A percentile compares a stretch with the other conserved stretches of the same genome.
phyloP scores from a whole-genome alignment of 2,888 invertebrate genomes.

The Heliconius cydno region DNA sequence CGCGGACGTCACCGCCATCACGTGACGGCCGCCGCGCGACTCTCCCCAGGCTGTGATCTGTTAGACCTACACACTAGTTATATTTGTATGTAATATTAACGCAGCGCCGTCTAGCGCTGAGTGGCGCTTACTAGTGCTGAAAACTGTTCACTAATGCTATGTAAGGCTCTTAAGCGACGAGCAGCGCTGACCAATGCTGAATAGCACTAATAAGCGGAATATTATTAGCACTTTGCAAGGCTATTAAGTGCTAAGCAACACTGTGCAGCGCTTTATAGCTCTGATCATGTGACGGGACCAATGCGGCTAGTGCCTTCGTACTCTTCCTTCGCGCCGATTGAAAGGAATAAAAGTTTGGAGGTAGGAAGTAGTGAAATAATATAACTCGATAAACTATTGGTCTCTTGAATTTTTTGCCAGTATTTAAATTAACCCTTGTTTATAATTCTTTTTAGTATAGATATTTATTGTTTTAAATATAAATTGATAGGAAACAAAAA shows the following conservation, averaged over 20 bases:
- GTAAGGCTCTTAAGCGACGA: conserved; percentile 7
- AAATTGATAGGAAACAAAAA: background rate
- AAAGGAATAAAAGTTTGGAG: conserved; percentile 6
- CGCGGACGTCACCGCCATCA: conserved; percentile 72
- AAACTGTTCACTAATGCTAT: too few relatives aligned
- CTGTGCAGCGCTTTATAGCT: conserved; percentile 6
- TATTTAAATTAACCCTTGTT: background rate
- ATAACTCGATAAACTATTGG: background rate
- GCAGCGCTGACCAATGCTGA: conserved; percentile 33
- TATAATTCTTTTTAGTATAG: background rate
- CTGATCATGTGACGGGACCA: conserved; percentile 53
- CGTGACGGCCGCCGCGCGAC: conserved; percentile 62
- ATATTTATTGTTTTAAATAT: background rate
- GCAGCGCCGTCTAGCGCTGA: conserved; percentile 19
- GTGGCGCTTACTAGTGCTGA: conserved; percentile 16
- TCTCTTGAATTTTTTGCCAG: background rate
- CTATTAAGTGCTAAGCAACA: background rate
- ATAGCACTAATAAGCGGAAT: background rate
- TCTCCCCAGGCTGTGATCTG: conserved; percentile 81
- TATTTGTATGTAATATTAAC: conserved; percentile 15
- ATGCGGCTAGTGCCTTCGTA: conserved; percentile 47
- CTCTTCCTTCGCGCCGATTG: conserved; percentile 6
- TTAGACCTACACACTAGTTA: conserved; percentile 42
- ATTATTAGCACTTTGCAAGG: background rate
- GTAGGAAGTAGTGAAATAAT: background rate